Evolutionary conservation across 1,140 invertebrate species (phyloP), one percentile per base, ranked within the genome.

Genomic region (Arctopsyche grandis): DNA sequence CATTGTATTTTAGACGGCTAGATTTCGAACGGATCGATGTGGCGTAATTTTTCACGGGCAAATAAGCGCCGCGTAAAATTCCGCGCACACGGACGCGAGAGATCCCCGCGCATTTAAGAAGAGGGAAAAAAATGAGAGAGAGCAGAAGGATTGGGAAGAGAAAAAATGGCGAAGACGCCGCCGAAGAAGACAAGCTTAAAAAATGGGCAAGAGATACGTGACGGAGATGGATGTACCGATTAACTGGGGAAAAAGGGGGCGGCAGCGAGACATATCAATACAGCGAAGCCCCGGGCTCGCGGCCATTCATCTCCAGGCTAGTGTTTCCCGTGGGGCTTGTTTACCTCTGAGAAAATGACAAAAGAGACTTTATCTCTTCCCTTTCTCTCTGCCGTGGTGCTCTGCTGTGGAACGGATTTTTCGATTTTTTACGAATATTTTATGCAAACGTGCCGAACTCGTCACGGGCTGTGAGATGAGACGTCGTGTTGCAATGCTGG

Each of bases 171-270:
- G 63, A 76, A 81, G 75, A 81, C 63, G 80, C 75, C 52, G 79
- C 48, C 16, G 10, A 69, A 81, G 73, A 78, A 81, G 29, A 58
- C 63, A 73, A 52, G 48, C 73, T 76, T 81, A 81, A 81, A 80
- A 81, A 81, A 81, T 81, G 77, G 75, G 74, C 66, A 78, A 76
- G 58, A 81, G 80, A 81, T 81, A 79, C 80, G 80, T 81, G 80
- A 81, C 80, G 73, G 71, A 81, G 80, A 81, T 81, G 80, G 80
- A 81, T 81, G 77, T 81, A 81, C 77, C 80, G 80, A 81, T 81
- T 81, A 81, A 81, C 77, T 76, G 63, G n/a, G 29, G 71, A 70
- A 66, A 79, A 79, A 29, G 66, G 77, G 48, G 77, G 77, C 46
- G 26, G 21, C 7, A 21, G 70, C 56, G 52, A 79, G 77, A 79